These are phyloP conservation scores for rat (Rattus norvegicus) DNA, from an alignment of 2,113 vertebrate species.

Conservation along the genomic window DNA sequence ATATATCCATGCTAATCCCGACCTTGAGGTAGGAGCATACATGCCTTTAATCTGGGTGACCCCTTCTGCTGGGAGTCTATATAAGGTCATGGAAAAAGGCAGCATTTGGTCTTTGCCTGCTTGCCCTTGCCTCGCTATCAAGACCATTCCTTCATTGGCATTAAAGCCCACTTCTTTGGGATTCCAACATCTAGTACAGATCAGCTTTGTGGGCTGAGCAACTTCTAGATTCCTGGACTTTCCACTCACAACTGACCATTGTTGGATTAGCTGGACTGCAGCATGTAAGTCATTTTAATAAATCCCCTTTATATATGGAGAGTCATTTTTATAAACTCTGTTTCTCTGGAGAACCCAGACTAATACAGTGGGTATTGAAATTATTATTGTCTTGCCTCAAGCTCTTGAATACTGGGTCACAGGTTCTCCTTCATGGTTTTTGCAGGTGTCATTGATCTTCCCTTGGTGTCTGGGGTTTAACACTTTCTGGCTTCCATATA, in stretches of 20 bases:
- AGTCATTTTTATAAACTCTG: neutral
- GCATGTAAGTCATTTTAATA: neutral
- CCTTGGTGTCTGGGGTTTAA: neutral
- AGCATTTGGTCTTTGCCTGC: neutral
- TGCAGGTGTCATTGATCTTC: neutral
- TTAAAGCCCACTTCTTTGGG: neutral
- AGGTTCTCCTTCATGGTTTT: neutral
- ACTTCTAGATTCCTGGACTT: neutral
- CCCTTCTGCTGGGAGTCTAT: neutral
- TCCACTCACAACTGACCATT: neutral
- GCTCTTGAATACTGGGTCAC: neutral
- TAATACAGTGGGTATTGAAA: neutral
- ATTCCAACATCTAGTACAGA: neutral
- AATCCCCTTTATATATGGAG: neutral
- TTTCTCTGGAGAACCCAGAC: neutral
- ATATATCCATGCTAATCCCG: neutral
- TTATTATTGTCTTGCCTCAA: neutral
- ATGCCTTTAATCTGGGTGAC: neutral
- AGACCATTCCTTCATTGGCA: neutral
- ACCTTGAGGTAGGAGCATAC: neutral
- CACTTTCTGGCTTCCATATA: neutral
- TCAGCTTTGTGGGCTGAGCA: neutral
- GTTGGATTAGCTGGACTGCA: neutral
- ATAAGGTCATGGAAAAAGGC: no score
- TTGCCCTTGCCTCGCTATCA: neutral